A percentile compares a stretch with the other conserved stretches of the same genome.
phyloP scores from a whole-genome alignment of 2,888 invertebrate genomes.

The Eristalis tenax region DNA sequence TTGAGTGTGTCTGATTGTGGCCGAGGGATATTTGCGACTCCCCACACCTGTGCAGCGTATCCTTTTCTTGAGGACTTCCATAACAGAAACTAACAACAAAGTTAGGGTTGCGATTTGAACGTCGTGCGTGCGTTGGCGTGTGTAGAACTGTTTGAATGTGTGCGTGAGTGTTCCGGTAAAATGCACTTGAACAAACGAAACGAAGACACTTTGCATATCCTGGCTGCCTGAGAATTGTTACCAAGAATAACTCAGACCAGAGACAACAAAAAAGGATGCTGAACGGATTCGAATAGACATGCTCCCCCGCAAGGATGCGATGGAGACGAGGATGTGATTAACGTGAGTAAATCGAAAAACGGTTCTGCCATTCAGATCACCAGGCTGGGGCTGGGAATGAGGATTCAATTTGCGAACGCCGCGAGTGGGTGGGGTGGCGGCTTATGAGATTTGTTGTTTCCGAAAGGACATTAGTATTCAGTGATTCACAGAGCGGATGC shows the following conservation, averaged over 20 bases:
- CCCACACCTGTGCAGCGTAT: constrained; percentile 25
- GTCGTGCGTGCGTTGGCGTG: not conserved
- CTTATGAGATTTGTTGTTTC: constrained; percentile 1
- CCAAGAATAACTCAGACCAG: not conserved
- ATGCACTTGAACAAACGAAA: constrained; percentile 44
- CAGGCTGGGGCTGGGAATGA: too few relatives aligned
- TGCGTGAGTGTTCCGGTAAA: constrained; percentile 8
- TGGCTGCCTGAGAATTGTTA: constrained; percentile 16
- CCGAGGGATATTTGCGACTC: not conserved
- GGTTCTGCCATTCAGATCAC: not conserved
- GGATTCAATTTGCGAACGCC: constrained; percentile 6
- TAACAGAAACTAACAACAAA: constrained; percentile 14
- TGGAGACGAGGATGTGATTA: constrained; percentile 41
- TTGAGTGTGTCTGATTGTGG: not conserved
- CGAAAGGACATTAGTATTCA: constrained; percentile 21
- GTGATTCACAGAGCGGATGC: not conserved
- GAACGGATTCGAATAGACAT: not conserved
- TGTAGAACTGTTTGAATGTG: constrained; percentile 1
- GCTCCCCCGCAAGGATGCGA: not conserved
- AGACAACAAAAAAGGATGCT: not conserved
- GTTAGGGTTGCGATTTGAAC: constrained; percentile 2
- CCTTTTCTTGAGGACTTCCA: not conserved
- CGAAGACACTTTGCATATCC: constrained; percentile 10
- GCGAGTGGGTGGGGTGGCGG: not conserved
- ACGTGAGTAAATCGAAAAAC: constrained; percentile 45